Evolutionary conservation across 2,113 vertebrate genomes (phyloP).

Genomic region (Ciconia stormi): DNA sequence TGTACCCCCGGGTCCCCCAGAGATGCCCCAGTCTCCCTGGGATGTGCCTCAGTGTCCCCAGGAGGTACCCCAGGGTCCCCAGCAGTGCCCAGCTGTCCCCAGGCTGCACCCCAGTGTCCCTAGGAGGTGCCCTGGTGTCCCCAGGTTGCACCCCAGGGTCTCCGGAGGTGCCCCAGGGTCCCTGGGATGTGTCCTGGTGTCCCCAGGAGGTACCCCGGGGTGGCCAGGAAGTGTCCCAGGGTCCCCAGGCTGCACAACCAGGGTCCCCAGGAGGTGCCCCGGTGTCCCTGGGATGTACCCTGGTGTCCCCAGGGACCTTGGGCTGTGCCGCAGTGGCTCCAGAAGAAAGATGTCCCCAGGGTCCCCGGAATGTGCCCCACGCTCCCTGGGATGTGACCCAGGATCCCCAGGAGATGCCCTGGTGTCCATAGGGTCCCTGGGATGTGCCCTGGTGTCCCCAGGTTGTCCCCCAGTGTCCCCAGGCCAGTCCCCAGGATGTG

Average conservation of each 20-base stretch:
- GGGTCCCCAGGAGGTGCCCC: neutral
- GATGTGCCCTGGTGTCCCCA: neutral
- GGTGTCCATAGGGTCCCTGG: neutral
- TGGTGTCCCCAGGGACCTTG: no score
- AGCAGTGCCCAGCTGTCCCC: neutral
- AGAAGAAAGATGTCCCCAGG: no score
- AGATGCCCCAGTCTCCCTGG: neutral
- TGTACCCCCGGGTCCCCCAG: neutral
- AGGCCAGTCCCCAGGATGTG: no score
- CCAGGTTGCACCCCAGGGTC: neutral
- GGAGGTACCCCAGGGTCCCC: no score
- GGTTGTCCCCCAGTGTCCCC: no score
- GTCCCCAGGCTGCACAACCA: neutral
- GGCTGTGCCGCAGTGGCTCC: neutral
- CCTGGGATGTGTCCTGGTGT: neutral
- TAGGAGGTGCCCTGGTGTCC: neutral
- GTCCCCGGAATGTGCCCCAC: neutral
- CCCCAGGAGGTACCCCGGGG: neutral
- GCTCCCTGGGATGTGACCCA: neutral
- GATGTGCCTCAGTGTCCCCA: neutral
- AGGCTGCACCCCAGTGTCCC: neutral
- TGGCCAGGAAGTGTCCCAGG: no score
- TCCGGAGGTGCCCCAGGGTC: neutral
- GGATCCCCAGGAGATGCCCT: no score
- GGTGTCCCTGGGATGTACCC: no score